Base-by-base conservation (phyloP, 2,888 invertebrate species). In the Brenthis hecate region DNA sequence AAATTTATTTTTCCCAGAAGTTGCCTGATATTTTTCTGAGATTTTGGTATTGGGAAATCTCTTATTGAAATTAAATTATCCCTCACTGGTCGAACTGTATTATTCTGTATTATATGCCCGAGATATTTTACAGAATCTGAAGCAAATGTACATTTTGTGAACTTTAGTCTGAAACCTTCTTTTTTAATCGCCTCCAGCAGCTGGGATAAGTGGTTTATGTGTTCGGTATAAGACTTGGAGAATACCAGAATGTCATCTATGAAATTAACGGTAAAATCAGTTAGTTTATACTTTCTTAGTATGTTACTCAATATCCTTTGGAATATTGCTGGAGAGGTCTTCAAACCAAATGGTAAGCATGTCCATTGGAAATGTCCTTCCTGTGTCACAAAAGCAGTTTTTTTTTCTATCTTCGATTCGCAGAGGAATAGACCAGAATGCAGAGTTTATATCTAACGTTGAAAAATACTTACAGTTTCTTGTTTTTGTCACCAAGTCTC, bases 391-490 rank as follows among this genome's bases (percentile, higher is more conserved):
- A 36, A 36, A 8, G 50, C 14, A 13, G 50, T 50, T 13, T 50
- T 50, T n/a, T 14, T 14, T 50, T 50, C 50, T 13, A 50, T 50
- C 50, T 50, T 50, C 50, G 14, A 50, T 50, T 50, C n/a, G 5
- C 13, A 50, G n/a, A 0, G 50, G 75, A 73, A 73, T 77, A 78
- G 36, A 77, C 77, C 57, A 78, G 65, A 19, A 85, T 47, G 82
- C 83, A 16, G 81, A 83, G 68, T 84, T 85, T 71, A 83, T 76
- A 65, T 84, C 83, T 0, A 84, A 56, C 47, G 77, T 80, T 43
- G 81, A 68, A 61, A 79, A 83, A 73, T 69, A 81, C 23, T 75
- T 76, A 53, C 81, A 83, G 55, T 81, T 77, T 73, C 72, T 72
- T 14, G n/a, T n/a, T n/a, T n/a, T n/a, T n/a, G n/a, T n/a, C n/a